phyloP scores from a whole-genome alignment of 1,140 invertebrate species.

The Anastrepha obliqua region DNA sequence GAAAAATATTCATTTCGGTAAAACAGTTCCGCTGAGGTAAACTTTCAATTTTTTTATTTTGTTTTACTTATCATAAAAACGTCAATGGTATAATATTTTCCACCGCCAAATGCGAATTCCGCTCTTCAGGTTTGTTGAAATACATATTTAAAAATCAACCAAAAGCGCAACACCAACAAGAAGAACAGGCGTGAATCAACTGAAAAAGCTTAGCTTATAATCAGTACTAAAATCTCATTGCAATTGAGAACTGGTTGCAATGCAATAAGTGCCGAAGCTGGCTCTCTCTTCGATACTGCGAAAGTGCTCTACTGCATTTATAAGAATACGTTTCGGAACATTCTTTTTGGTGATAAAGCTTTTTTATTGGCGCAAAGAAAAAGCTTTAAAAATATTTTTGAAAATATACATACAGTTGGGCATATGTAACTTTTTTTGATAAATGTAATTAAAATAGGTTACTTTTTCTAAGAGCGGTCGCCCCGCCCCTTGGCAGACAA shows the following conservation, averaged over 20 bases:
- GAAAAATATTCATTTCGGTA: no score
- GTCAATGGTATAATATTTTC: no score
- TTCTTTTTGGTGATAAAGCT: conserved; percentile 6
- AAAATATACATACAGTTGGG: neutral
- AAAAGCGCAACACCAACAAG: neutral
- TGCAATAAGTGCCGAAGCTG: neutral
- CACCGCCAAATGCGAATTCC: no score
- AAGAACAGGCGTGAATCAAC: neutral
- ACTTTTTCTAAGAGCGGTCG: no score
- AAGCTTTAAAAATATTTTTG: neutral
- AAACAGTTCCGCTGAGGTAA: no score
- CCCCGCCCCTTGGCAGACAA: no score
- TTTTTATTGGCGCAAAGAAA: neutral
- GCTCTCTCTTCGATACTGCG: neutral
- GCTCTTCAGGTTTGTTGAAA: neutral
- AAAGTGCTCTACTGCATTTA: neutral
- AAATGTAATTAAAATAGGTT: no score
- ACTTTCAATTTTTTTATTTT: no score
- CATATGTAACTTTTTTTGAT: no score
- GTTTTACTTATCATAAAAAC: no score
- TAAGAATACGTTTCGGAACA: conserved; percentile 11
- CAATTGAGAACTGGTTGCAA: neutral
- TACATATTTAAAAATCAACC: neutral
- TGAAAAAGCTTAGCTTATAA: conserved; percentile 29
- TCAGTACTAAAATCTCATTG: neutral